Evolutionary conservation across 2,113 vertebrate genomes (phyloP).

Genomic region (Equus przewalskii): DNA sequence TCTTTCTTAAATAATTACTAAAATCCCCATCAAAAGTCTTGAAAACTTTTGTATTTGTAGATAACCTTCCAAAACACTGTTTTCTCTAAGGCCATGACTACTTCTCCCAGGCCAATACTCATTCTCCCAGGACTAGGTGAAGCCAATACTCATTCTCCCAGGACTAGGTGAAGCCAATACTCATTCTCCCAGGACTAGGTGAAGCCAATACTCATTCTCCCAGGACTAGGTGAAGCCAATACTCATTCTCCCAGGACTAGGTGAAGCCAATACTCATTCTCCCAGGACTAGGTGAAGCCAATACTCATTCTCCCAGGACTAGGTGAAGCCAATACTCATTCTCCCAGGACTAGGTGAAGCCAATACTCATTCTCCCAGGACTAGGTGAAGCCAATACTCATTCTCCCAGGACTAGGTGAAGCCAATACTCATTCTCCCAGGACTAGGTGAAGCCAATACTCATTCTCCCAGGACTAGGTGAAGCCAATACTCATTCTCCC

Average conservation of each 20-base stretch:
- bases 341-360: not conserved
- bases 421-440: not conserved
- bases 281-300: too few relatives aligned
- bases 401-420: too few relatives aligned
- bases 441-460: not conserved
- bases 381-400: too few relatives aligned
- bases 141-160: not conserved
- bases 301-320: not conserved
- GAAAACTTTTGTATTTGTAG: not conserved
- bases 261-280: too few relatives aligned
- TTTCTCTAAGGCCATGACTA: not conserved
- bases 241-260: too few relatives aligned
- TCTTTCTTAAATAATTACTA: not conserved
- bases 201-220: too few relatives aligned
- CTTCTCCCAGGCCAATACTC: not conserved
- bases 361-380: too few relatives aligned
- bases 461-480: not conserved
- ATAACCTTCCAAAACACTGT: not conserved
- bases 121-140: not conserved
- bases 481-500: not conserved
- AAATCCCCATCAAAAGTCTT: not conserved
- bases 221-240: too few relatives aligned
- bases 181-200: too few relatives aligned
- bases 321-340: not conserved
- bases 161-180: too few relatives aligned